These are phyloP conservation scores for Ascaphus truei DNA, from an alignment of 2,113 vertebrate species.

Conservation along the genomic window DNA sequence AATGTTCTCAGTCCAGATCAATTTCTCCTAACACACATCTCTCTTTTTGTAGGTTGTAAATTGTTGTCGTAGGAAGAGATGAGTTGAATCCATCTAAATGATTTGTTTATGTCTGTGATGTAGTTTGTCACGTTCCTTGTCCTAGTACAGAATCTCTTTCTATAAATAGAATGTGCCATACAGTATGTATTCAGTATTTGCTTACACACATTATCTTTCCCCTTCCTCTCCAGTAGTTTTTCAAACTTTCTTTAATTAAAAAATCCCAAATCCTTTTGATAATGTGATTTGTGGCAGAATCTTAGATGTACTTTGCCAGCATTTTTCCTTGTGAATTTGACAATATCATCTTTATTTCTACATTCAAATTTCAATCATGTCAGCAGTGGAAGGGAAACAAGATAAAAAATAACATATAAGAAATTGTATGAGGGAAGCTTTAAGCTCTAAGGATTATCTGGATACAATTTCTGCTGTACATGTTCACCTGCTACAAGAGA, in stretches of 20 bases:
- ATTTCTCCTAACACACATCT: too few relatives aligned
- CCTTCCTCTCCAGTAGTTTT: background rate
- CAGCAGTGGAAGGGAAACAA: slow-evolving; percentile 1
- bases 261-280: slow-evolving; percentile 3
- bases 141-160: too few relatives aligned
- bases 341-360: slow-evolving; percentile 30
- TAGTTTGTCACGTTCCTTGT: too few relatives aligned
- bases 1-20: too few relatives aligned
- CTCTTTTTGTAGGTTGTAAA: too few relatives aligned
- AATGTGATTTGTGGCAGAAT: slow-evolving; percentile 21
- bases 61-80: too few relatives aligned
- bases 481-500: background rate
- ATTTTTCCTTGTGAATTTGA: slow-evolving; percentile 1
- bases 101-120: too few relatives aligned
- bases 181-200: background rate
- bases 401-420: slow-evolving; percentile 27
- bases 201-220: background rate
- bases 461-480: background rate
- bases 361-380: slow-evolving; percentile 25
- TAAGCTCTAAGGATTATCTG: background rate
- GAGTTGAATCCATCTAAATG: too few relatives aligned
- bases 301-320: slow-evolving; percentile 15
- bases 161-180: too few relatives aligned
- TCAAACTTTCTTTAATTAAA: background rate
- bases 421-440: background rate